Conservation (phyloP, 1,140 invertebrate genomes). For the Pogonus chalceus region DNA sequence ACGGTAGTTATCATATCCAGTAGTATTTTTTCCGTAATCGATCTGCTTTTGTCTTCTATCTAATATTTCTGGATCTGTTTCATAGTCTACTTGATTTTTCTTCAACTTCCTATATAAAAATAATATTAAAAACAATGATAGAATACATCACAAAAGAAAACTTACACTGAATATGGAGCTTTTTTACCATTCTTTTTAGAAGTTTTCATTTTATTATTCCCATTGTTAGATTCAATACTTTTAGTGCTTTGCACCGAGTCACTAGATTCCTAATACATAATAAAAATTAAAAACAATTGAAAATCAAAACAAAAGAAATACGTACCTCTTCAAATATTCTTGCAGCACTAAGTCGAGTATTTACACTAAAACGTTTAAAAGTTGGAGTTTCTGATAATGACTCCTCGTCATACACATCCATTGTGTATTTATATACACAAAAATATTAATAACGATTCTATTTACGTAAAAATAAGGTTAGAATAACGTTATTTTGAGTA, state of each 20-base stretch:
- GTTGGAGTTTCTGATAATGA: background rate
- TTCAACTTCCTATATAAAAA: background rate
- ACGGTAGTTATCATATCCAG: constrained; percentile 74
- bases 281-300: too few species aligned
- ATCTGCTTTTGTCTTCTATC: constrained; percentile 83
- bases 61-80: constrained; percentile 63
- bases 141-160: too few species aligned
- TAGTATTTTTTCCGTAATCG: constrained; percentile 89
- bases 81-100: constrained; percentile 38
- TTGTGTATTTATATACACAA: too few species aligned
- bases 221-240: background rate
- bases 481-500: too few species aligned
- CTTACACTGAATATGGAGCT: background rate
- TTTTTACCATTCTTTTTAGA: background rate
- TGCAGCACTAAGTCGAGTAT: constrained; percentile 27
- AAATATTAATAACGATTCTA: too few species aligned
- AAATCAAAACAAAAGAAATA: too few species aligned
- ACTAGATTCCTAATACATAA: background rate
- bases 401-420: background rate
- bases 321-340: constrained; percentile 31
- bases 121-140: background rate
- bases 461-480: too few species aligned
- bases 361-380: constrained; percentile 21
- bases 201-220: background rate
- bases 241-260: background rate